Conservation (phyloP, 2,888 invertebrate species). For the Leptopilina drosophilae region DNA sequence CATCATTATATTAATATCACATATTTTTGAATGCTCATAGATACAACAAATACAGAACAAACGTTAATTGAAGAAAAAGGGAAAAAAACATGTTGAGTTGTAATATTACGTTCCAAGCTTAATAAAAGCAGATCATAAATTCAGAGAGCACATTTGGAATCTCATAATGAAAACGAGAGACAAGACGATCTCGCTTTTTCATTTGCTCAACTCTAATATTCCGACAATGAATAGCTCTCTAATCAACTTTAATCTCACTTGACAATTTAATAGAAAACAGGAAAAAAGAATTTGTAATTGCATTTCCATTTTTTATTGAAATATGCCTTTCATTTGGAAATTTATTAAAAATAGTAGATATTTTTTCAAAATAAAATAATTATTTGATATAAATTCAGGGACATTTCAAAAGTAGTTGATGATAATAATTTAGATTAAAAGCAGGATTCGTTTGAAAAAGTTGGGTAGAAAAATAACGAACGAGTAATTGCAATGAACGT, state of each 20-base stretch:
- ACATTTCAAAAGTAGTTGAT: background rate
- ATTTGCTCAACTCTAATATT: constrained; percentile 7
- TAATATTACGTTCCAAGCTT: constrained; percentile 6
- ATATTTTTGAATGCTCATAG: background rate
- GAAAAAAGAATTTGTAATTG: background rate
- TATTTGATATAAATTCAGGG: no score
- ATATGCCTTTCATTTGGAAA: no score
- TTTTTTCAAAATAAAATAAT: no score
- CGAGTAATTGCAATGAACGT: constrained; percentile 31
- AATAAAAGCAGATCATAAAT: constrained; percentile 14
- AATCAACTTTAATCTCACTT: constrained; percentile 4
- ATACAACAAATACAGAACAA: background rate
- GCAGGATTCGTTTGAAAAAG: background rate
- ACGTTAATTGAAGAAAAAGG: background rate
- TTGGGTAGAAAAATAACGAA: background rate
- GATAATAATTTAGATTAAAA: background rate
- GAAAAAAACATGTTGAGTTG: background rate
- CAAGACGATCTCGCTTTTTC: constrained; percentile 6
- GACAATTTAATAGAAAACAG: background rate
- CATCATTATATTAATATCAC: background rate
- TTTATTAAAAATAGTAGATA: no score
- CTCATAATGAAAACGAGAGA: constrained; percentile 1
- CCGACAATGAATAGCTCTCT: background rate
- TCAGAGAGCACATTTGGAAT: background rate
- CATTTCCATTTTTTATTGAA: no score